Percentiles rank a stretch among this genome's conserved stretches.
phyloP scores from a whole-genome alignment of 2,113 vertebrate species.

The Dryoscopus gambensis region DNA sequence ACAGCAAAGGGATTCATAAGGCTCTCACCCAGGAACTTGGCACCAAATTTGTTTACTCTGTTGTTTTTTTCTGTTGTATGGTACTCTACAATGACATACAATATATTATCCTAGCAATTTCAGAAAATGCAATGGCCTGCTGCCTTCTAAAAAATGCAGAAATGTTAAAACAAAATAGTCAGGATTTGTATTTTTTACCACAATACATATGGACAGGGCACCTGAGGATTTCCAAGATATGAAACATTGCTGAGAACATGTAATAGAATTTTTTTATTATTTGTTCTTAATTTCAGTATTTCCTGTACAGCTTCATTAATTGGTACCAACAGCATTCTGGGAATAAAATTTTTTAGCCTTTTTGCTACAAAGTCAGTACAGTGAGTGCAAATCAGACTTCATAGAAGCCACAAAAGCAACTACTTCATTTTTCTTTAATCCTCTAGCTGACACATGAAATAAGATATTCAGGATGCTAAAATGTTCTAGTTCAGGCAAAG shows the following conservation, averaged over 20 bases:
- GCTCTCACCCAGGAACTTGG: neutral
- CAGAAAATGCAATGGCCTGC: neutral
- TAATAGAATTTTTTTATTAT: neutral
- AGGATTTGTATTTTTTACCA: neutral
- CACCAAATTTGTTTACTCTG: conserved; percentile 8
- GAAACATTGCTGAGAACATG: neutral
- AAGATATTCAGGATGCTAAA: neutral
- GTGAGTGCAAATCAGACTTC: neutral
- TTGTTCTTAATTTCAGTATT: neutral
- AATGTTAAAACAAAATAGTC: neutral
- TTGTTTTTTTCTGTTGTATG: neutral
- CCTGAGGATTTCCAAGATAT: neutral
- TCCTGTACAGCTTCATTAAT: neutral
- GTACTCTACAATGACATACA: neutral
- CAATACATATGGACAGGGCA: neutral
- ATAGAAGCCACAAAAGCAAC: neutral
- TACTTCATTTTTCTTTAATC: neutral
- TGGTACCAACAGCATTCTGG: neutral
- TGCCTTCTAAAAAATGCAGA: neutral
- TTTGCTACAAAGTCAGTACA: neutral
- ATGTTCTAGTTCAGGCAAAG: neutral
- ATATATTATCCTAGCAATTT: neutral
- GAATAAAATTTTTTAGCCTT: neutral
- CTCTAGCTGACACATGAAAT: neutral
- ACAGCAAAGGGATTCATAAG: conserved; percentile 58